Evolutionary conservation across 2,888 invertebrate genomes (phyloP).

Genomic region (Caenorhabditis panamensis): DNA sequence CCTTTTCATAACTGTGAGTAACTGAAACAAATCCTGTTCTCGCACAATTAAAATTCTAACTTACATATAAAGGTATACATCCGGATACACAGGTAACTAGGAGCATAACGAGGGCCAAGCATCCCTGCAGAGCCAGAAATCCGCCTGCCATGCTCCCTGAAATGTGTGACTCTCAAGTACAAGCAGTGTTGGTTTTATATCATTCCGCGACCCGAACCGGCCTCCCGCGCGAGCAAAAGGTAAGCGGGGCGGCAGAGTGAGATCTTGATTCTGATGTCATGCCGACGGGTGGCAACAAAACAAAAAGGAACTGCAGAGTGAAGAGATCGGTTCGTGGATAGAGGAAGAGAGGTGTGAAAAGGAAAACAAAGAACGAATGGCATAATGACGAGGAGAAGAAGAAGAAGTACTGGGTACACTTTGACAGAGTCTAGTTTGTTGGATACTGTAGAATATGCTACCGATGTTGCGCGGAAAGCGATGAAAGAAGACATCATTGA

Average conservation of each 20-base stretch:
- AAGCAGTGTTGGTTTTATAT: slow-evolving; percentile 48
- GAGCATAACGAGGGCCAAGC: slow-evolving; percentile 74
- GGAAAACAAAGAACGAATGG: slow-evolving; percentile 37
- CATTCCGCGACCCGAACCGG: slow-evolving; percentile 37
- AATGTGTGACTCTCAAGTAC: slow-evolving; percentile 34
- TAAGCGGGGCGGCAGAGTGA: not conserved
- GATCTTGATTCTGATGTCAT: slow-evolving; percentile 58
- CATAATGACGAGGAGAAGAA: not conserved
- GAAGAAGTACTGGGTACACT: slow-evolving; percentile 9
- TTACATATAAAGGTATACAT: slow-evolving; percentile 70
- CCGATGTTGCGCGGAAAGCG: slow-evolving; percentile 3
- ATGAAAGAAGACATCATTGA: slow-evolving; percentile 23
- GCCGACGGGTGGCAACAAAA: slow-evolving; percentile 9
- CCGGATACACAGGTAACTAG: slow-evolving; percentile 75
- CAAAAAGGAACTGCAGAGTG: slow-evolving; percentile 27
- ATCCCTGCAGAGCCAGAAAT: slow-evolving; percentile 62
- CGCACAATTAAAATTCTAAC: not conserved
- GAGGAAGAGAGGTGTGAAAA: slow-evolving; percentile 31
- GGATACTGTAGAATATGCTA: slow-evolving; percentile 25
- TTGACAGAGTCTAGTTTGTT: not conserved
- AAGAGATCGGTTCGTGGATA: slow-evolving; percentile 11
- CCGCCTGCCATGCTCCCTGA: slow-evolving; percentile 27
- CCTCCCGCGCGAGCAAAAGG: slow-evolving; percentile 5
- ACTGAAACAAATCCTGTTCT: slow-evolving; percentile 25
- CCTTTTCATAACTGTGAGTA: slow-evolving; percentile 42